phyloP scores from a whole-genome alignment of 2,113 vertebrate species.

The Euleptes europaea region DNA sequence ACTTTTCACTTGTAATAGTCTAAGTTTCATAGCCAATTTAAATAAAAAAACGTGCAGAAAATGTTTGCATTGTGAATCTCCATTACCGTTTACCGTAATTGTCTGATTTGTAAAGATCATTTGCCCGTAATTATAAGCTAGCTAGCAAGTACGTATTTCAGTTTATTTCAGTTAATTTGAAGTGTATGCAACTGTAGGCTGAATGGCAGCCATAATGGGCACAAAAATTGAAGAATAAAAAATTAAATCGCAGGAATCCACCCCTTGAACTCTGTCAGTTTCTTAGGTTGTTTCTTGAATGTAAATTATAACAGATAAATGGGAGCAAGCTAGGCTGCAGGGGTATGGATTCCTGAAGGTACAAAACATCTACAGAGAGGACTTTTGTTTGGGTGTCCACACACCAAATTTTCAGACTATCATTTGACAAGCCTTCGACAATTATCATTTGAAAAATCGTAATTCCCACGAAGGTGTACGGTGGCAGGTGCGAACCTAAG shows the following conservation, averaged over 20 bases:
- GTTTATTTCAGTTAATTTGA: background rate
- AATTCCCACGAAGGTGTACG: background rate
- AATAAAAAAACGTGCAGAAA: background rate
- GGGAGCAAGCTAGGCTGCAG: too few relatives aligned
- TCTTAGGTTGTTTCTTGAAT: background rate
- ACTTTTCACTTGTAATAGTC: background rate
- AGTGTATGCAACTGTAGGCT: background rate
- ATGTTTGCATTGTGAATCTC: background rate
- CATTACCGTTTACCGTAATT: background rate
- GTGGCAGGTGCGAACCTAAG: background rate
- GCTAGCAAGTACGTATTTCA: background rate
- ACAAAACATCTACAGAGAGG: background rate
- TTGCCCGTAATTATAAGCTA: background rate
- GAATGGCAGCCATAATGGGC: too few relatives aligned
- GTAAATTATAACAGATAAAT: background rate
- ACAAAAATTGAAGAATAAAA: too few relatives aligned
- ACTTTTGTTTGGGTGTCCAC: background rate
- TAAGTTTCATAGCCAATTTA: background rate
- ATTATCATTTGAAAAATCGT: background rate
- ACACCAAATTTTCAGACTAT: background rate
- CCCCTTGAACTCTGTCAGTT: background rate
- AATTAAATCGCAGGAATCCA: background rate
- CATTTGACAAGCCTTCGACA: too few relatives aligned
- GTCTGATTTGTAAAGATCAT: background rate
- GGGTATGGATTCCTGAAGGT: background rate